phyloP scores from a whole-genome alignment of 2,888 invertebrate genomes.

The Eupithecia insigniata region DNA sequence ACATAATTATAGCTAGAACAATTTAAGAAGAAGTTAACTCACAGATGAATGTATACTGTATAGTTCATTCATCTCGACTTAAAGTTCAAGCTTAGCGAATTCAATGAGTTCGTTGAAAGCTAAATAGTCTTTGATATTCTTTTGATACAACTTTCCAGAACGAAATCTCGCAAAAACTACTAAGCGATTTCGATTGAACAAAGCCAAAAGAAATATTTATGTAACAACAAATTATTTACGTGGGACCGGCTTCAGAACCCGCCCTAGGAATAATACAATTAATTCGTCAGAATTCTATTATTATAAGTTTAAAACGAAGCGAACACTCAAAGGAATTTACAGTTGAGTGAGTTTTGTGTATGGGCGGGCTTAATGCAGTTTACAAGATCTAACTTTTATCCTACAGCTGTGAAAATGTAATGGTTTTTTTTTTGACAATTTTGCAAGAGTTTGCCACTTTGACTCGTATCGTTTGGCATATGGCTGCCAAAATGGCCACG shows the following conservation, averaged over 20 bases:
- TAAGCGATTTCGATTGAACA: conserved; percentile 39
- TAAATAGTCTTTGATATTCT: conserved; percentile 5
- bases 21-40: no score
- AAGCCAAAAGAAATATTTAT: conserved; percentile 56
- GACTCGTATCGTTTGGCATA: background rate
- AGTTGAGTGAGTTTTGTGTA: conserved; percentile 62
- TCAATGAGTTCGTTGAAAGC: background rate
- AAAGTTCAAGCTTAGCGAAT: background rate
- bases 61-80: no score
- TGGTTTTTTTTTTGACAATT: background rate
- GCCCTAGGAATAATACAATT: conserved; percentile 75
- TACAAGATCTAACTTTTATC: conserved; percentile 24
- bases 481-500: background rate
- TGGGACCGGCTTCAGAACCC: conserved; percentile 57
- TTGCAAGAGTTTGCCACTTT: background rate
- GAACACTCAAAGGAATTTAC: conserved; percentile 59
- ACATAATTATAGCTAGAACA: no score
- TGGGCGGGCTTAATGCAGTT: conserved; percentile 47
- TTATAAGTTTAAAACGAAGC: conserved; percentile 71
- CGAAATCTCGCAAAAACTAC: conserved; percentile 35
- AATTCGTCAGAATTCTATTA: conserved; percentile 62
- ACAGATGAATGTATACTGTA: no score
- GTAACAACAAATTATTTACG: conserved; percentile 69
- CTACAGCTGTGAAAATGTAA: conserved; percentile 13
- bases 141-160: conserved; percentile 7